Base-by-base conservation (phyloP, 1,140 invertebrate genomes). In the Neuroterus valhalla region DNA sequence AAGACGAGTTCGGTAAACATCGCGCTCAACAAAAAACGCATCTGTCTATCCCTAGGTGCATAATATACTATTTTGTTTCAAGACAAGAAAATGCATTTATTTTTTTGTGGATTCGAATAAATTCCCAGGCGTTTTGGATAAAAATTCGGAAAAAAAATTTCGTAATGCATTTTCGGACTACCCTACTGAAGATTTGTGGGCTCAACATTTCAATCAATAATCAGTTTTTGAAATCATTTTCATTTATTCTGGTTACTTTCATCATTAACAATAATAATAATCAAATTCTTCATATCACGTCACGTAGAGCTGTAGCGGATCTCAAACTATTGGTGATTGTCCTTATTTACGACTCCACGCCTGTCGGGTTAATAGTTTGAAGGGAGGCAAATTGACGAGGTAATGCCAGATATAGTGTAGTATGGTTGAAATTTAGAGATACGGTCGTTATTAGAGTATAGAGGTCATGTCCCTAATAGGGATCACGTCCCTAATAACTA, bases 261-360 rank as follows among this genome's bases (percentile, higher is more conserved):
- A 19, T 48, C 17, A 38, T 12, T 62, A 23, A 14, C 8, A 12
- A 31, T 15, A 38, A 14, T 62, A 23, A 14, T 3, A 12, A 31
- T 15, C 0, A 55, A 10, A 23, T 14, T 21, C 2, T 26, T 31
- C 14, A 2, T 15, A n/a, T 31, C 55, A n/a, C 31, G 26, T 62
- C 21, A 62, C 3, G 14, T 31, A 62, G 21, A 62, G 14, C 23
- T 23, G 2, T 5, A 26, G 23, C 55, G n/a, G 55, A 62, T 38
- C 15, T 62, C 55, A 2, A n/a, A 14, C 21, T 38, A 26, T 62
- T 62, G 31, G 55, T 10, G n/a, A 62, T 31, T 12, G 55, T 62
- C 23, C 26, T 62, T 62, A 62, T 62, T 62, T 62, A 62, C 55
- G 26, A 26, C 55, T 62, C 55, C 14, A 62, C 23, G 52, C 52